Evolutionary conservation across 30 jellyfish, hydroid and myxozoan genomes (phyloP).

Genomic region (Aurelia sp.): DNA sequence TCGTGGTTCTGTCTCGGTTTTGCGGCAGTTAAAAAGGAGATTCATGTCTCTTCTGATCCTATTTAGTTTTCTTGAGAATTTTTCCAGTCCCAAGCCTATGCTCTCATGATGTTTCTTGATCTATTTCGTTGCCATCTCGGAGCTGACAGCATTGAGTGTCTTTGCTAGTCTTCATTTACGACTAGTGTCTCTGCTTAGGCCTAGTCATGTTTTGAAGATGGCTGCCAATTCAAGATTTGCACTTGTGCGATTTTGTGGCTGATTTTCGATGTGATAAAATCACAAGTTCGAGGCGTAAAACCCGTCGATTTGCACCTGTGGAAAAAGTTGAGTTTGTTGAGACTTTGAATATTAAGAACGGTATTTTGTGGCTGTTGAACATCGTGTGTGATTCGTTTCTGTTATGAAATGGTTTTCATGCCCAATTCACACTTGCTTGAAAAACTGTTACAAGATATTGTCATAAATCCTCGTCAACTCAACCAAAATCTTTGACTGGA

Average conservation of each 20-base stretch:
- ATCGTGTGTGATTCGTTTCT: constrained; percentile 32
- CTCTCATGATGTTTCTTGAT: too few species aligned
- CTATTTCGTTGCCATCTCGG: too few species aligned
- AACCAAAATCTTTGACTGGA: too few species aligned
- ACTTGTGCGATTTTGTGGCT: constrained; percentile 35
- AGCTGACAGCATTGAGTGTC: too few species aligned
- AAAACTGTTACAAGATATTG: background rate
- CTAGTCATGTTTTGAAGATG: constrained; percentile 1
- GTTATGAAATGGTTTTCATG: constrained; percentile 6
- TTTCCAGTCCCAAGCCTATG: too few species aligned
- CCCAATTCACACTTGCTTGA: constrained; percentile 25
- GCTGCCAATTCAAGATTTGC: constrained; percentile 2
- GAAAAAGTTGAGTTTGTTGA: constrained; percentile 1
- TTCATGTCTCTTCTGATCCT: too few species aligned
- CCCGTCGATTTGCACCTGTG: constrained; percentile 41
- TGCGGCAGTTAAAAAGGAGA: too few species aligned
- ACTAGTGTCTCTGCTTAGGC: background rate
- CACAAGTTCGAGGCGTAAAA: constrained; percentile 34
- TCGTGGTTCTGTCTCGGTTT: too few species aligned
- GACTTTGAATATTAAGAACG: background rate
- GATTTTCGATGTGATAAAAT: constrained; percentile 16
- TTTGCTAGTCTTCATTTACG: too few species aligned
- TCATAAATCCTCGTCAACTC: background rate
- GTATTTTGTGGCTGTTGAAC: constrained; percentile 34
- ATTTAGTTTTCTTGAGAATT: too few species aligned